Percentiles rank a stretch among this genome's conserved stretches.
These are phyloP conservation scores for Escarpia spicata DNA, from an alignment of 2,888 invertebrate species.

Conservation along the genomic window DNA sequence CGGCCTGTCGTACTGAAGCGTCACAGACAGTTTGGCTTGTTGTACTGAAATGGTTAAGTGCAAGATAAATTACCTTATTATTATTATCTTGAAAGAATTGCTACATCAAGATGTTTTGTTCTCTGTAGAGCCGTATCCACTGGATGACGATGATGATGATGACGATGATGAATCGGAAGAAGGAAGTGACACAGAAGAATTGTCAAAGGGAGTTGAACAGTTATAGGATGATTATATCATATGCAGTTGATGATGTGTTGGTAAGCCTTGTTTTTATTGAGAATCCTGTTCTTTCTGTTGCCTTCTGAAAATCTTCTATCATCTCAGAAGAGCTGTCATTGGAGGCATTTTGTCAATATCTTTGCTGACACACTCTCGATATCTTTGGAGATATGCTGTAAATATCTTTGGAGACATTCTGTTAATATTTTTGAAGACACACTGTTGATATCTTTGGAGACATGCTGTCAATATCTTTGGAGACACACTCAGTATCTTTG, in stretches of 20 bases:
- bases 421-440: too few relatives aligned
- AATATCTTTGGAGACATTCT: too few relatives aligned
- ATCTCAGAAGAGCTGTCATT: not conserved
- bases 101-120: not conserved
- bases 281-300: not conserved
- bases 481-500: too few relatives aligned
- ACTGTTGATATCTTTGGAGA: too few relatives aligned
- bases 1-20: too few relatives aligned
- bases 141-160: slow-evolving; percentile 26
- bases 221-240: slow-evolving; percentile 23
- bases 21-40: too few relatives aligned
- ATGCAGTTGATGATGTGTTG: not conserved
- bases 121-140: not conserved
- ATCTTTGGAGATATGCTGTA: not conserved
- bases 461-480: too few relatives aligned
- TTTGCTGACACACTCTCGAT: not conserved
- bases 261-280: not conserved
- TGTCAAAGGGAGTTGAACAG: slow-evolving; percentile 28
- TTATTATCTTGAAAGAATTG: too few relatives aligned
- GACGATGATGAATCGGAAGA: slow-evolving; percentile 34
- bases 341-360: not conserved
- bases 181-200: slow-evolving; percentile 32
- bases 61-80: too few relatives aligned
- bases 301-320: not conserved
- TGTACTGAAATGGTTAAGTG: too few relatives aligned